Evolutionary conservation across 1,140 invertebrate species (phyloP), one percentile per base, ranked within the genome.

Genomic region (Heliconius hermathena): DNA sequence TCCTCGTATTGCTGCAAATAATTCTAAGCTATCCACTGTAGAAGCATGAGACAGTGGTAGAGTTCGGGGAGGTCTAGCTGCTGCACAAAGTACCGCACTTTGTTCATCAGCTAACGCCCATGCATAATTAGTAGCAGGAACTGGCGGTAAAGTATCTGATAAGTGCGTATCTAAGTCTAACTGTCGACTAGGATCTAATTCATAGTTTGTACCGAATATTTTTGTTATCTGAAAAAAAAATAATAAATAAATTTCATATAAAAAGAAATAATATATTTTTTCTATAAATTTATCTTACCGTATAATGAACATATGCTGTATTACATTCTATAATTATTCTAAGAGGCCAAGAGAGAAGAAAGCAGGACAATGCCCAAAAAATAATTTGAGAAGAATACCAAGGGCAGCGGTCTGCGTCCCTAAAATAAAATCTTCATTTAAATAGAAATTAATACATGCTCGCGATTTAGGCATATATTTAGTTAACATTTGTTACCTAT

Each of bases 331-430:
- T 97, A 41, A 98, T 95, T 74, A 98, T 96, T 66, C 98, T 94
- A 71, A 98, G 94, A 36, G 97, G 98, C 98, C 98, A 98, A 16
- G 97, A 98, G 3, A 98, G 95, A 26, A 98, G 94, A n/a, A 97
- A 93, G 81, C 96, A 96, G 72, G 96, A 97, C 16, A 96, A 95
- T 20, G 96, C 95, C 97, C 98, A 98, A 93, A 98, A 98, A 60
- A 96, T 95, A 73, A 95, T 92, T 77, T 95, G 95, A 77, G 95
- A 96, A 84, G 96, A 93, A 93, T 96, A 90, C 96, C 96, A 90
- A 79, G 96, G 95, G 89, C 96, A 91, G 86, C 95, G 89, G 90
- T 97, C 95, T 79, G 95, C 93, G 89, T 97, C 95, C 82, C 96
- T 94, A 93, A 95, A 87, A 97, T 92, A 88, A 83, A 85, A 83